These are phyloP conservation scores for Drosophila busckii DNA, from an alignment of 1,140 invertebrate genomes.

Conservation along the genomic window DNA sequence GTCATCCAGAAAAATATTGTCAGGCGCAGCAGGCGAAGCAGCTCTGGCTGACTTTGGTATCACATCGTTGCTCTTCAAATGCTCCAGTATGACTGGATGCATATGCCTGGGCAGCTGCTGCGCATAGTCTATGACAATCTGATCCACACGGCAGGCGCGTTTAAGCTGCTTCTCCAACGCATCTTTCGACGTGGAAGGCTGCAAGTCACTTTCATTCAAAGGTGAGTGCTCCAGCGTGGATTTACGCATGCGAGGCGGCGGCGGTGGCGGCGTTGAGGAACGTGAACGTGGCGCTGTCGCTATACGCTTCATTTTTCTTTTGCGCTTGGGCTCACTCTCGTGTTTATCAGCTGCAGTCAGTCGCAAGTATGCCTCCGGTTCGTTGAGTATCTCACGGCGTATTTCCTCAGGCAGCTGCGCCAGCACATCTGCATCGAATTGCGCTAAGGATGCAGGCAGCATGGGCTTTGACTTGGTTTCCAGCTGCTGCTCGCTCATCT, in stretches of 20 bases:
- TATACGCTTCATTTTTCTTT: neutral
- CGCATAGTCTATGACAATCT: constrained; percentile 40
- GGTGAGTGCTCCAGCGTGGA: neutral
- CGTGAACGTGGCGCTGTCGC: neutral
- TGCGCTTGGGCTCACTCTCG: neutral
- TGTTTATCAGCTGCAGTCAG: neutral
- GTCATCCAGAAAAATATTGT: constrained; percentile 1
- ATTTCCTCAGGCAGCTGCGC: constrained; percentile 83
- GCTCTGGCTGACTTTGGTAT: neutral
- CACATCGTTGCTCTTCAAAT: constrained; percentile 7
- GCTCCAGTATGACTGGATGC: constrained; percentile 26
- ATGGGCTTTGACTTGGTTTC: neutral
- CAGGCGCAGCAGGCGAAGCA: neutral
- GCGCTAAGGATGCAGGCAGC: neutral
- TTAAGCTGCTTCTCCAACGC: constrained; percentile 8
- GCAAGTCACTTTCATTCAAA: constrained; percentile 46
- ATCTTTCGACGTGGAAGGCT: constrained; percentile 54
- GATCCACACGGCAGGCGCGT: constrained; percentile 13
- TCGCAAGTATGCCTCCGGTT: constrained; percentile 27
- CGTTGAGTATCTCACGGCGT: constrained; percentile 81
- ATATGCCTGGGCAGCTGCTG: constrained; percentile 13
- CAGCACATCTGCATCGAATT: constrained; percentile 81
- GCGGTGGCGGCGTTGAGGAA: neutral
- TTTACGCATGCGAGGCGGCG: neutral
- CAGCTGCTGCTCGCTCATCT: neutral